Conservation (phyloP, 1,140 invertebrate species). For the Drosophila pachea region DNA sequence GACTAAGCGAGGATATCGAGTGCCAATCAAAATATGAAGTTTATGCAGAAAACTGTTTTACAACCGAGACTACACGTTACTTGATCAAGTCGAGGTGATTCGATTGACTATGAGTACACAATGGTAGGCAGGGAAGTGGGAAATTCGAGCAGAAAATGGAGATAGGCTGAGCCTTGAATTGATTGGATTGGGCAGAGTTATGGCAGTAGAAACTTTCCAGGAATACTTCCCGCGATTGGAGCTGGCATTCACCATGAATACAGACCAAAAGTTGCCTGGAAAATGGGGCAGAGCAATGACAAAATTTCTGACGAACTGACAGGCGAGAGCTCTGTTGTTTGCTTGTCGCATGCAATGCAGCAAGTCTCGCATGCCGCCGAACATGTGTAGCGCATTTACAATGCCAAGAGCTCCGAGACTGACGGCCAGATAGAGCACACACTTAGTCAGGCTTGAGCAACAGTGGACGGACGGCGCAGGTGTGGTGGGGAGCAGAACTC, state of each 20-base stretch:
- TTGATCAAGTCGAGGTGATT: too few relatives aligned
- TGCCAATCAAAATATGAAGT: slow-evolving; percentile 30
- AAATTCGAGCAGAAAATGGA: too few relatives aligned
- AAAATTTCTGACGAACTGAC: slow-evolving; percentile 11
- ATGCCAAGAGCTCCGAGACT: slow-evolving; percentile 12
- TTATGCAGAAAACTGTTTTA: neutral
- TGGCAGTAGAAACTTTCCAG: neutral
- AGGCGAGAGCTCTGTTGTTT: slow-evolving; percentile 1
- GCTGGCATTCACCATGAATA: neutral
- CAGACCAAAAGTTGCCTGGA: neutral
- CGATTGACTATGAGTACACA: too few relatives aligned
- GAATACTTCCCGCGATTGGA: neutral
- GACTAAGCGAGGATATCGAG: slow-evolving; percentile 41
- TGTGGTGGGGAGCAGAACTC: slow-evolving; percentile 30
- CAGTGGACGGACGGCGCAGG: slow-evolving; percentile 19
- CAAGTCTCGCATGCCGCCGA: slow-evolving; percentile 9
- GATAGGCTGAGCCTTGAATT: too few relatives aligned
- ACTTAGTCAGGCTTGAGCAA: slow-evolving; percentile 57
- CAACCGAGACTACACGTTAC: neutral
- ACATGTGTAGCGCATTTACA: slow-evolving; percentile 44
- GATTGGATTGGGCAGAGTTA: neutral
- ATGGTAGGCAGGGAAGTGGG: too few relatives aligned
- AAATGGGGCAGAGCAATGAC: neutral
- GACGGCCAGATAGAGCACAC: slow-evolving; percentile 63
- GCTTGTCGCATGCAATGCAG: neutral